Base-by-base conservation (phyloP, 2,888 invertebrate genomes). In the Thumatha senex region DNA sequence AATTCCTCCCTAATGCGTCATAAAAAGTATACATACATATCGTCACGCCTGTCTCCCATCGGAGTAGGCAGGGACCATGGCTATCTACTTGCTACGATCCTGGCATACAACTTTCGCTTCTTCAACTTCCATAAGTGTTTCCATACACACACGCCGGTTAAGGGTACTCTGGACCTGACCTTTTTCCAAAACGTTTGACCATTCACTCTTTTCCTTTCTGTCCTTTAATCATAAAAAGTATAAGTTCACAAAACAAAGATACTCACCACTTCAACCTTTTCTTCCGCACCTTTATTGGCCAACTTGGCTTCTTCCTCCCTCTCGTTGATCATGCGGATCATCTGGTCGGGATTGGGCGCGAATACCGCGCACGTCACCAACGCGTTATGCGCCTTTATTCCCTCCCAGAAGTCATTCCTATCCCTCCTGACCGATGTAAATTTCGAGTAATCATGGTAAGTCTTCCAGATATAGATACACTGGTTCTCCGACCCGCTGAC, bases 401-500 rank as follows among this genome's bases (percentile, higher is more conserved):
- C 98, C 79, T 99, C 99, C 98, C 99, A 99, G 86, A 97, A 99
- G 80, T 98, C 97, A 79, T 99, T 99, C 40, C 99, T 92, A 82
- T 99, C 99, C 41, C 99, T 92, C 44, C 99, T 92, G 46, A 95
- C 95, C 12, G 98, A 98, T 29, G 97, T 96, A 76, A 98, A 97
- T 88, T 98, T 98, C 1, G 98, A 96, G 80, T 98, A 98, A 76
- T 98, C 98, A 74, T 99, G 98, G 81, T 97, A 96, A 0, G 99
- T 99, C 86, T 98, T 97, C 99, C 99, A 99, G 48, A 99, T 96
- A 79, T 99, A 99, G 66, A 99, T 97, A 84, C 98, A 98, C 74
- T 98, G 96, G 88, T 99, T 99, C 77, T 99, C 99, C 0, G 98
- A 98, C 0, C 99, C 99, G 77, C 98, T 98, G 0, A 99, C 96